Evolutionary conservation across 2,113 vertebrate species (phyloP).

Genomic region (Sarotherodon lohbergeri): DNA sequence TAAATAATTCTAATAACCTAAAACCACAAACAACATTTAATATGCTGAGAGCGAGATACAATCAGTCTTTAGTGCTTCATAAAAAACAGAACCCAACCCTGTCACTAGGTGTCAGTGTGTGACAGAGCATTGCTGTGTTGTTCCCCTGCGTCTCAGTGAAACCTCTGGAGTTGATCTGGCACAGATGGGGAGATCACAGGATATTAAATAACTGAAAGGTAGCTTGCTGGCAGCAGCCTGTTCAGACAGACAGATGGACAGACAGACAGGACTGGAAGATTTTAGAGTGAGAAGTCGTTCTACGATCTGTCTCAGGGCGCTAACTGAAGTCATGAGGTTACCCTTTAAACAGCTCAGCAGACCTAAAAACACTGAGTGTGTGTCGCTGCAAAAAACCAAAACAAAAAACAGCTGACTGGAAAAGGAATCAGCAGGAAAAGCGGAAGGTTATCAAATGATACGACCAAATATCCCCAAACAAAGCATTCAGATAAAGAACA

Average conservation of each 20-base stretch:
- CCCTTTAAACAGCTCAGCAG: not conserved
- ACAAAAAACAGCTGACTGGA: not conserved
- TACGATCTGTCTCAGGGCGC: not conserved
- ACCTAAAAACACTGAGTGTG: not conserved
- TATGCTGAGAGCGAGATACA: not conserved
- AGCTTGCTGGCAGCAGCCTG: not conserved
- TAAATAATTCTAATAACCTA: not conserved
- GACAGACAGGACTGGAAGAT: not conserved
- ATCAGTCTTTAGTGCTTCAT: not conserved
- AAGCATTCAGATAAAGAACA: not conserved
- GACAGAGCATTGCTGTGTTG: not conserved
- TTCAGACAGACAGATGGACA: not conserved
- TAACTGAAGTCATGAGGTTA: slow-evolving; percentile 15
- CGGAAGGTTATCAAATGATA: not conserved
- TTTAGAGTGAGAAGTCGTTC: not conserved
- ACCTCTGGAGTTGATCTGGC: not conserved
- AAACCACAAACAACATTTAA: not conserved
- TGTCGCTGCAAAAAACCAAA: not conserved
- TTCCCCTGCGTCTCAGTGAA: not conserved
- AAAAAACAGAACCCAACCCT: not conserved
- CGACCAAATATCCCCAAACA: not conserved
- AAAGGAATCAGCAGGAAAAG: not conserved
- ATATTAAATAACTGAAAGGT: not conserved
- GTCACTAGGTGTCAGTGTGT: slow-evolving; percentile 42
- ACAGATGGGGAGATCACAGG: not conserved